Evolutionary conservation across 2,797 vertebrate genomes (phyloP).

Genomic region (Gobio occitaniae): DNA sequence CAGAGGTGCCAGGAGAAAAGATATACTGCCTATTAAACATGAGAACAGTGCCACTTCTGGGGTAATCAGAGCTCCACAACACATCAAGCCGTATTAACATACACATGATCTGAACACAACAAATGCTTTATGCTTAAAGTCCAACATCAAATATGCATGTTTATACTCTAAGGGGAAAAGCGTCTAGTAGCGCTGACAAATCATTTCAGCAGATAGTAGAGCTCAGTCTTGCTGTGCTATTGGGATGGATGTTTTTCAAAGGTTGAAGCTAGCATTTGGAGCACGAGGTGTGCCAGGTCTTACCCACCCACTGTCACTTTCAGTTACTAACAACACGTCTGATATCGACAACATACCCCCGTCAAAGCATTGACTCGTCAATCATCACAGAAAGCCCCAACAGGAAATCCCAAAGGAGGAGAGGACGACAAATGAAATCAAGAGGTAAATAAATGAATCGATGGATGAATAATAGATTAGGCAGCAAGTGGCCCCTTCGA

Average conservation of each 20-base stretch:
- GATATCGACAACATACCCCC: slow-evolving; percentile 82
- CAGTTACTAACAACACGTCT: slow-evolving; percentile 82
- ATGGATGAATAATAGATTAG: slow-evolving; percentile 87
- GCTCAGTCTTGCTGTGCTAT: slow-evolving; percentile 42
- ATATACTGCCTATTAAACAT: slow-evolving; percentile 76
- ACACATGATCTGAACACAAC: slow-evolving; percentile 55
- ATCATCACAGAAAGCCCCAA: slow-evolving; percentile 72
- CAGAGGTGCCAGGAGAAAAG: slow-evolving; percentile 68
- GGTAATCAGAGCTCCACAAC: slow-evolving; percentile 68
- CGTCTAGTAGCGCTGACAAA: slow-evolving; percentile 42
- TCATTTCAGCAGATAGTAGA: slow-evolving; percentile 33
- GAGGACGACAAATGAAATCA: slow-evolving; percentile 78
- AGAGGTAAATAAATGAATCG: slow-evolving; percentile 87
- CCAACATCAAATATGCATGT: slow-evolving; percentile 52
- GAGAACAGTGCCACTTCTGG: slow-evolving; percentile 68
- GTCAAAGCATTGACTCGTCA: slow-evolving; percentile 81
- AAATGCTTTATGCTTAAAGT: slow-evolving; percentile 47
- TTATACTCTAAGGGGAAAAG: slow-evolving; percentile 30
- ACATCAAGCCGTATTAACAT: slow-evolving; percentile 63
- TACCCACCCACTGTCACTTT: slow-evolving; percentile 81
- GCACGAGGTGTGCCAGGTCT: slow-evolving; percentile 71
- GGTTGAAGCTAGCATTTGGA: slow-evolving; percentile 43
- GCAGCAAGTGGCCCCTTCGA: slow-evolving; percentile 80
- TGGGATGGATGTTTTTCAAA: slow-evolving; percentile 54
- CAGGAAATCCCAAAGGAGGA: slow-evolving; percentile 72